Percentiles rank a stretch among this genome's conserved stretches.
These are phyloP conservation scores for Pantelozetes paolii DNA, from an alignment of 2,888 invertebrate species.

Conservation along the genomic window DNA sequence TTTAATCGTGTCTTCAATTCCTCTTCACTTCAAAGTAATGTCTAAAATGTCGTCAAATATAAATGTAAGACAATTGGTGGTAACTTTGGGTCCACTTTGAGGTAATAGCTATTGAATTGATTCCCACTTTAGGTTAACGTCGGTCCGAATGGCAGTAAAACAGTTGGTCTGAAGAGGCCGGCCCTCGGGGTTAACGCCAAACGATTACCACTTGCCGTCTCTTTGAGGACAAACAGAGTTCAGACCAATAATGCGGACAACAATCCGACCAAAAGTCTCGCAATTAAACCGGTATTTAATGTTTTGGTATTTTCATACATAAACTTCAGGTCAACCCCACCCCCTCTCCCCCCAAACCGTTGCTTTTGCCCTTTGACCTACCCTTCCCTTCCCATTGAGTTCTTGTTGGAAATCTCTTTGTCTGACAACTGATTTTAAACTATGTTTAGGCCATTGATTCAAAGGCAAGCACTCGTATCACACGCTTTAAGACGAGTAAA, in stretches of 20 bases:
- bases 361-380: too few species aligned
- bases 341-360: too few species aligned
- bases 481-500: slow-evolving; percentile 7
- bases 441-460: background rate
- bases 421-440: background rate
- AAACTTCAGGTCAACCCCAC: too few species aligned
- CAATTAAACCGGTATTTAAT: background rate
- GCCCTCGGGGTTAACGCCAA: background rate
- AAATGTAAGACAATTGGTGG: background rate
- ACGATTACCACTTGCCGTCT: background rate
- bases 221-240: background rate
- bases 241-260: background rate
- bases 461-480: background rate
- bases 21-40: too few species aligned
- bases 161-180: background rate
- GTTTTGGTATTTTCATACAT: background rate
- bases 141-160: background rate
- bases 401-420: too few species aligned
- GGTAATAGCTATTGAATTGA: too few species aligned
- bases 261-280: background rate
- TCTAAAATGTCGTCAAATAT: background rate
- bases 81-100: background rate
- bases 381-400: too few species aligned
- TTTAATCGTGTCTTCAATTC: slow-evolving; percentile 17
- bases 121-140: background rate